Conservation (phyloP, 2,797 vertebrate species). For the Anisognathus igniventris region DNA sequence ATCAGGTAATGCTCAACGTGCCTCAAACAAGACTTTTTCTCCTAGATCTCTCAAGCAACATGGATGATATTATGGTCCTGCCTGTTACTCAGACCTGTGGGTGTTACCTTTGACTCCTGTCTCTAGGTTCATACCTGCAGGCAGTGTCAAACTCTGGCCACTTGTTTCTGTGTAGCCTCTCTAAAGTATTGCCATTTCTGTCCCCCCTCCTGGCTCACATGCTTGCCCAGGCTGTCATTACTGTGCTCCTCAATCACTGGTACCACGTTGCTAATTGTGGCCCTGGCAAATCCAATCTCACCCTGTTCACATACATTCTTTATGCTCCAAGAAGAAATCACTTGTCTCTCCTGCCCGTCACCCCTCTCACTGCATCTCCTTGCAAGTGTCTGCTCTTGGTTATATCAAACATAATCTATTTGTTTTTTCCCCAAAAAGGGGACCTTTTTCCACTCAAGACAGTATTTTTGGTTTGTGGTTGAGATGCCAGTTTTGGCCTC, state of each 20-base stretch:
- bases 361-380: fast-evolving
- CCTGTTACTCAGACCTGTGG: fast-evolving
- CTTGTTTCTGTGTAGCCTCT: background rate
- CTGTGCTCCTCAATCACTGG: background rate
- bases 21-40: background rate
- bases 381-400: background rate
- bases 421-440: background rate
- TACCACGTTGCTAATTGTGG: background rate
- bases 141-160: fast-evolving
- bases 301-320: fast-evolving
- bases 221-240: background rate
- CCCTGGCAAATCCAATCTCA: background rate
- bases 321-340: background rate
- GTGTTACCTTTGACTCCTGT: fast-evolving
- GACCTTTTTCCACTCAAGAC: background rate
- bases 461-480: background rate
- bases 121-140: background rate
- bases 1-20: background rate
- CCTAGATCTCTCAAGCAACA: background rate
- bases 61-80: background rate
- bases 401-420: background rate
- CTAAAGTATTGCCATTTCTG: background rate
- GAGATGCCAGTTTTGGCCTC: background rate
- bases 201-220: fast-evolving
- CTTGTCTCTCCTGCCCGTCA: fast-evolving